Conservation (phyloP, 2,888 invertebrate species). For the Clanis bilineata region DNA sequence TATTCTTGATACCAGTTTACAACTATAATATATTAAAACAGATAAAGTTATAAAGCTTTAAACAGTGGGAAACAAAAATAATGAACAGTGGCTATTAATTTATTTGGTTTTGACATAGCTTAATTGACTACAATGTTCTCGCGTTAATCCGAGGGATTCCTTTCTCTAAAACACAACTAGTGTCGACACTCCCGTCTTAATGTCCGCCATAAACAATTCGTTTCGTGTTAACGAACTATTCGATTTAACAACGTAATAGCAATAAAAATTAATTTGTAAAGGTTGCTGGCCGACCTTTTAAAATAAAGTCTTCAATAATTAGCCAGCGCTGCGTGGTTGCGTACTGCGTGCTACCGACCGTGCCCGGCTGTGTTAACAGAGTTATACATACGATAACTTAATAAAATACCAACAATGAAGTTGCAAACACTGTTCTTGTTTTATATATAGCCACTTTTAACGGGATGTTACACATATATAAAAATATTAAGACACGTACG, state of each 20-base stretch:
- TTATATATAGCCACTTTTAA: background rate
- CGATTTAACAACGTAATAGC: constrained; percentile 59
- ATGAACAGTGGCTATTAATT: background rate
- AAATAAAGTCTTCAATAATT: constrained; percentile 37
- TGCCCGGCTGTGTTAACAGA: constrained; percentile 11
- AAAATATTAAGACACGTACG: background rate
- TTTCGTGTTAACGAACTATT: constrained; percentile 66
- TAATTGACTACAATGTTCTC: constrained; percentile 16
- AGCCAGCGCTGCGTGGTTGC: constrained; percentile 15
- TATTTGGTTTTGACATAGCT: background rate
- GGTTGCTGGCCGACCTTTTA: constrained; percentile 51
- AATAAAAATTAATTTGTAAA: constrained; percentile 63
- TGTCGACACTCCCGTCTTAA: constrained; percentile 64
- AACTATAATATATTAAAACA: background rate
- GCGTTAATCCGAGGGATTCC: constrained; percentile 45
- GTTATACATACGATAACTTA: constrained; percentile 4
- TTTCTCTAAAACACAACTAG: constrained; percentile 59
- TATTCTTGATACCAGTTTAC: background rate
- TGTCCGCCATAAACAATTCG: constrained; percentile 72
- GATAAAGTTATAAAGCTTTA: background rate
- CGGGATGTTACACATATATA: background rate
- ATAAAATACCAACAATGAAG: background rate
- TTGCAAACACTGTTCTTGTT: background rate
- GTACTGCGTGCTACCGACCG: constrained; percentile 27
- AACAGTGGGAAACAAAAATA: background rate